Conservation (phyloP, 2,113 vertebrate species). For the Albula glossodonta region DNA sequence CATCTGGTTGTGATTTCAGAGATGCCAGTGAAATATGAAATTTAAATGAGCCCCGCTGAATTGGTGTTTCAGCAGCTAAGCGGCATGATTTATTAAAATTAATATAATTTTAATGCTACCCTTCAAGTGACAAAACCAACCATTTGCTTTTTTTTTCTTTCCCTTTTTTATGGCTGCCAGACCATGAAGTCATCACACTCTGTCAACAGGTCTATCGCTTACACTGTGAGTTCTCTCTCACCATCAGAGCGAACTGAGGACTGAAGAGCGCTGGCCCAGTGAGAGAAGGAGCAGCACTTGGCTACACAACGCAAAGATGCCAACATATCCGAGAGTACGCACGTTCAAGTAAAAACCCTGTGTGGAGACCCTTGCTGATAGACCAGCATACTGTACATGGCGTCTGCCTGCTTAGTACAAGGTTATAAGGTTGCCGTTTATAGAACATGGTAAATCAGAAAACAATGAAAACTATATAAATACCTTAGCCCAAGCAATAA, state of each 20-base stretch:
- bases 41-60: constrained; percentile 47
- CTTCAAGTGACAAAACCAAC: constrained; percentile 43
- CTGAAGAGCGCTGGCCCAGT: constrained; percentile 9
- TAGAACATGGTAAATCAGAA: not conserved
- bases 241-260: constrained; percentile 14
- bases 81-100: constrained; percentile 49
- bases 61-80: constrained; percentile 43
- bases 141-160: constrained; percentile 21
- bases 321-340: not conserved
- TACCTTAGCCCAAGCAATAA: not conserved
- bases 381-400: not conserved
- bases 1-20: constrained; percentile 72
- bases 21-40: constrained; percentile 67
- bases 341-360: constrained; percentile 8
- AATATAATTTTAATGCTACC: constrained; percentile 47
- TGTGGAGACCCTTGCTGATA: not conserved
- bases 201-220: constrained; percentile 38
- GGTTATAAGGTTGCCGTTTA: not conserved
- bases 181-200: constrained; percentile 32
- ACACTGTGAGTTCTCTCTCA: constrained; percentile 9
- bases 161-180: constrained; percentile 26
- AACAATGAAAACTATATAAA: not conserved
- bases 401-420: not conserved
- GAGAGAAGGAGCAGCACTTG: not conserved
- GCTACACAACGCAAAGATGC: constrained; percentile 14